Evolutionary conservation across 2,797 vertebrate species (phyloP), one percentile per base, ranked within the genome.

Genomic region (Mastacembelus armatus): DNA sequence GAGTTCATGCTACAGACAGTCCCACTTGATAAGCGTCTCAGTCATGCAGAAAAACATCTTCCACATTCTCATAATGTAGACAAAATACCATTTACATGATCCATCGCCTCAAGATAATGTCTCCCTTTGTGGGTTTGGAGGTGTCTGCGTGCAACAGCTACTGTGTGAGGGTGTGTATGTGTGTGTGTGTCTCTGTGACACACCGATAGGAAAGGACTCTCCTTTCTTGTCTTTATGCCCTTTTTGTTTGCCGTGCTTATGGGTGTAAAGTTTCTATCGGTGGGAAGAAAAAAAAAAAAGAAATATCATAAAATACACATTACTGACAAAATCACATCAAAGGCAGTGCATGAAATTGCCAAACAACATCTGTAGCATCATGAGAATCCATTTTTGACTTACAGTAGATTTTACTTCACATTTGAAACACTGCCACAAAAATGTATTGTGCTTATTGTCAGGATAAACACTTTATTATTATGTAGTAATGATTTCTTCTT

Each of bases 51-150:
- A 90, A 91, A 91, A 88, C 81, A 87, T 84, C 85, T 87, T 88
- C 84, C 80, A 83, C 83, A 88, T 85, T 91, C 87, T 88, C 84
- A 88, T 91, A 91, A 91, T 85, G 86, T 86, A 86, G 85, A 90
- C 86, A 90, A 89, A 91, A 89, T 88, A 72, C 78, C 85, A 92
- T 92, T 91, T 88, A 89, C 87, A 91, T 89, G 89, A 92, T 91
- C 89, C 86, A 92, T 89, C 77, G 86, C 85, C 83, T 83, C 74
- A 58, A 89, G 89, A 91, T 91, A 91, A 91, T 91, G 85, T 91
- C 83, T 89, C 70, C 68, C 50, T 86, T 77, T 85, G 82, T 78
- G 80, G 59, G 72, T 81, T 71, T 81, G 57, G 49, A 62, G 43
- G 62, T 79, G 71, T 71, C 12, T 71, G 60, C 42, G 40, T 71